Conservation (phyloP, 2,888 invertebrate species). For the Oegoconia quadripuncta region DNA sequence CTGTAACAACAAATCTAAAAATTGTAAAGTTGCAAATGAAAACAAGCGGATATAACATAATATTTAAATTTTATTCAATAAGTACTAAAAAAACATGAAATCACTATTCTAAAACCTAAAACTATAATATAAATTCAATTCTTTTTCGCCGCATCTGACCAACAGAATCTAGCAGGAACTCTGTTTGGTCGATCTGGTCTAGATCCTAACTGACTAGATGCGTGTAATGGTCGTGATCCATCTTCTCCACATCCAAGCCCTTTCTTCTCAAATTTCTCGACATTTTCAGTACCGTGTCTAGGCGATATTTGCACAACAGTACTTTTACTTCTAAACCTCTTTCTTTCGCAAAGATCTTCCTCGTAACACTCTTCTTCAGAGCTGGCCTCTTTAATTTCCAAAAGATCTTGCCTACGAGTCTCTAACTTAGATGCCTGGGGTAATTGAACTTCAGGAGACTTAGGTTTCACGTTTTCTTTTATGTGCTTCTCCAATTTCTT, state of each 20-base stretch:
- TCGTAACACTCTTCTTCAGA: conserved; percentile 47
- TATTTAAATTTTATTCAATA: no score
- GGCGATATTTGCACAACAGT: conserved; percentile 18
- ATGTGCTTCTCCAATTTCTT: conserved; percentile 32
- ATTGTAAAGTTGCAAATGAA: no score
- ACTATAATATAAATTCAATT: conserved; percentile 1
- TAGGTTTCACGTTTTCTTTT: conserved; percentile 20
- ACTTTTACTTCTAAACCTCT: conserved; percentile 23
- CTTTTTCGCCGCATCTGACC: conserved; percentile 53
- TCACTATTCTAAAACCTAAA: conserved; percentile 7
- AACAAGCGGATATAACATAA: no score
- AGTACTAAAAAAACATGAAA: background rate
- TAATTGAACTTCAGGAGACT: conserved; percentile 12
- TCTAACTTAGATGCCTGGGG: conserved; percentile 48
- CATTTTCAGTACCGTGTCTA: conserved; percentile 16
- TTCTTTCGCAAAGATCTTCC: conserved; percentile 29
- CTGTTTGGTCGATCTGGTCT: conserved; percentile 45
- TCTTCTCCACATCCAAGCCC: conserved; percentile 40
- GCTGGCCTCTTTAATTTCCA: conserved; percentile 34
- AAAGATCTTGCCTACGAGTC: conserved; percentile 47
- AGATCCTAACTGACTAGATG: conserved; percentile 20
- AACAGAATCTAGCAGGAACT: conserved; percentile 60
- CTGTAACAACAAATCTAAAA: no score
- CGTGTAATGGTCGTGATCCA: conserved; percentile 13
- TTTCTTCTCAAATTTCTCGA: conserved; percentile 20